Conservation (phyloP, 2,113 vertebrate species). For the Mesitornis unicolor region DNA sequence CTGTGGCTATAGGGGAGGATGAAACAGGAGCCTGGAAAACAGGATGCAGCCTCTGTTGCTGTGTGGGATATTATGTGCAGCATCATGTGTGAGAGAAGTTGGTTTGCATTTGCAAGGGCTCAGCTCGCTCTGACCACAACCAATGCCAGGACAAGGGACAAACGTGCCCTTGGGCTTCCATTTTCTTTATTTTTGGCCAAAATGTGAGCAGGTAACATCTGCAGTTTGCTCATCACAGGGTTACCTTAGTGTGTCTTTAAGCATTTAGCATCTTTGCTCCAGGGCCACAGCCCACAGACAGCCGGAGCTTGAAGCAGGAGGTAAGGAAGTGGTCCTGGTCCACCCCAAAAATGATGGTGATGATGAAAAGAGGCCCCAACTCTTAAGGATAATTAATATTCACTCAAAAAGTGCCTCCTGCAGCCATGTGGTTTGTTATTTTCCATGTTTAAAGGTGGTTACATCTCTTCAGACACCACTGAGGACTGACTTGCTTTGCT, state of each 20-base stretch:
- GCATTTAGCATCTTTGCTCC: neutral
- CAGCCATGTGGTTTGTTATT: neutral
- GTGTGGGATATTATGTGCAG: neutral
- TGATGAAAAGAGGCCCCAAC: neutral
- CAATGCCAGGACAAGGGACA: neutral
- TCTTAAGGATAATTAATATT: neutral
- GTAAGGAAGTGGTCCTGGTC: neutral
- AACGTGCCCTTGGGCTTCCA: neutral
- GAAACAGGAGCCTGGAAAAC: neutral
- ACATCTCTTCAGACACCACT: neutral
- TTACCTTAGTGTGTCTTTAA: neutral
- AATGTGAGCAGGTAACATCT: neutral
- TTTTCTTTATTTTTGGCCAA: neutral
- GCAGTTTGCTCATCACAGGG: neutral
- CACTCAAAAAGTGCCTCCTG: neutral
- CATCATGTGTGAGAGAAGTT: neutral
- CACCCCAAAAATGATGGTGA: neutral
- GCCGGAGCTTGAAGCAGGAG: neutral
- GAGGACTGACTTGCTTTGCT: neutral
- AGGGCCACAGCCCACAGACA: rapidly evolving
- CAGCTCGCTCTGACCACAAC: neutral
- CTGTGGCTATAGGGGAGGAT: neutral
- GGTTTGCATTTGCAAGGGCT: neutral
- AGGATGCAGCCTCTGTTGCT: neutral
- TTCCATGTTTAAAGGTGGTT: neutral